These are phyloP conservation scores for Periophthalmus modestus DNA, from an alignment of 2,113 vertebrate genomes.

Conservation along the genomic window DNA sequence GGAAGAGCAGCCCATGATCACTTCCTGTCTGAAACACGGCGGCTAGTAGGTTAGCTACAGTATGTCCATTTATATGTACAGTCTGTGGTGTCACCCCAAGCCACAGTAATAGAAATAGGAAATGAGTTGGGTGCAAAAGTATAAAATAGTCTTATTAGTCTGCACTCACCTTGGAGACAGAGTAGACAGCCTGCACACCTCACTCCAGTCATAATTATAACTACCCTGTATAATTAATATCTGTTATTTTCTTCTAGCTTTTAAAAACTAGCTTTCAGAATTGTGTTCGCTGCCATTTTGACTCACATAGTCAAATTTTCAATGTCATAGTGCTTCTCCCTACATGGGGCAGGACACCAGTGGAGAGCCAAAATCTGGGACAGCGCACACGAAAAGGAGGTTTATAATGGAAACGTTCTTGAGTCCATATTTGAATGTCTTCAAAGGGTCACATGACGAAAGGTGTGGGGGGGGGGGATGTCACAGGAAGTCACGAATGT, in stretches of 20 bases:
- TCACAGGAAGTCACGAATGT: slow-evolving; percentile 61
- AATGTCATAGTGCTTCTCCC: slow-evolving; percentile 17
- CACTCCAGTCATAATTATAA: no score
- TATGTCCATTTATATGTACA: no score
- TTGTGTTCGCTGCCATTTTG: not conserved
- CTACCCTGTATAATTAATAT: no score
- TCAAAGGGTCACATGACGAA: not conserved
- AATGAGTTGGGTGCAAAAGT: not conserved
- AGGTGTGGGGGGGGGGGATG: slow-evolving; percentile 21
- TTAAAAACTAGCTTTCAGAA: not conserved
- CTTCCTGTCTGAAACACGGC: no score
- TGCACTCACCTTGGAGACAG: not conserved
- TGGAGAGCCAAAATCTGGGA: slow-evolving; percentile 54
- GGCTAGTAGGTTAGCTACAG: no score
- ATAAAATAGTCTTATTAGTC: no score
- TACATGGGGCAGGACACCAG: slow-evolving; percentile 55
- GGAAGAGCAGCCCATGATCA: no score
- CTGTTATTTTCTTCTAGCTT: not conserved
- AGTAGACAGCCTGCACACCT: not conserved
- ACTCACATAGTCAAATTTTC: not conserved
- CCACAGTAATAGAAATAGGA: no score
- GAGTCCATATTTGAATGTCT: slow-evolving; percentile 1
- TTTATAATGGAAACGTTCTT: not conserved
- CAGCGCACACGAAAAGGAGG: slow-evolving; percentile 19
- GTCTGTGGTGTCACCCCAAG: no score